Percentiles rank a stretch among this genome's conserved stretches.
These are phyloP conservation scores for Valencia hispanica DNA, from an alignment of 2,797 vertebrate species.

Conservation along the genomic window DNA sequence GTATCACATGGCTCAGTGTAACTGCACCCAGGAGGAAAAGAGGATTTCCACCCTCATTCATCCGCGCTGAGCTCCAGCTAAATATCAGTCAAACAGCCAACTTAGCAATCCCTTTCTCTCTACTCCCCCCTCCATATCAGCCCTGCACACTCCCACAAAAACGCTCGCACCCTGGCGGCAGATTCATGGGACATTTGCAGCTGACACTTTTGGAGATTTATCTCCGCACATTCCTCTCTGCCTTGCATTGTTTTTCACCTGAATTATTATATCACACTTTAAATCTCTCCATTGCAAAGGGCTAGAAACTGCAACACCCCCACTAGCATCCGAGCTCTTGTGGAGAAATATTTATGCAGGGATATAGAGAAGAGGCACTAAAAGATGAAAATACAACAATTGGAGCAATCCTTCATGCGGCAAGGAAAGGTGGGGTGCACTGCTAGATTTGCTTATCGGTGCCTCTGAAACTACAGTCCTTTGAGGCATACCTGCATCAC, in stretches of 20 bases:
- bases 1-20: conserved; percentile 54
- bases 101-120: conserved; percentile 42
- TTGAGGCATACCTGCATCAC: conserved; percentile 65
- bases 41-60: conserved; percentile 70
- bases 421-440: conserved; percentile 15
- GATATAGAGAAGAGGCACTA: conserved; percentile 9
- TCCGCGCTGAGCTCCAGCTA: conserved; percentile 61
- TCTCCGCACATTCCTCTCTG: conserved; percentile 24
- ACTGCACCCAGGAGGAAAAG: conserved; percentile 66
- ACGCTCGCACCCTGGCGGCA: conserved; percentile 10
- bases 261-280: conserved; percentile 33
- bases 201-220: conserved; percentile 37
- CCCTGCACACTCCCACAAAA: not conserved
- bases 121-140: conserved; percentile 7
- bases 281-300: conserved; percentile 20
- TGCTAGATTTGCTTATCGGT: conserved; percentile 59
- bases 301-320: conserved; percentile 3
- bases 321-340: not conserved
- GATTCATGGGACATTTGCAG: conserved; percentile 44
- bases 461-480: conserved; percentile 54
- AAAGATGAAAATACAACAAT: conserved; percentile 17
- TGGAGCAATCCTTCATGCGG: conserved; percentile 35
- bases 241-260: conserved; percentile 35
- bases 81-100: conserved; percentile 70
- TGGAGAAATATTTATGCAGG: conserved; percentile 13